Conservation (phyloP, 2,797 vertebrate species). For the Carapus acus region DNA sequence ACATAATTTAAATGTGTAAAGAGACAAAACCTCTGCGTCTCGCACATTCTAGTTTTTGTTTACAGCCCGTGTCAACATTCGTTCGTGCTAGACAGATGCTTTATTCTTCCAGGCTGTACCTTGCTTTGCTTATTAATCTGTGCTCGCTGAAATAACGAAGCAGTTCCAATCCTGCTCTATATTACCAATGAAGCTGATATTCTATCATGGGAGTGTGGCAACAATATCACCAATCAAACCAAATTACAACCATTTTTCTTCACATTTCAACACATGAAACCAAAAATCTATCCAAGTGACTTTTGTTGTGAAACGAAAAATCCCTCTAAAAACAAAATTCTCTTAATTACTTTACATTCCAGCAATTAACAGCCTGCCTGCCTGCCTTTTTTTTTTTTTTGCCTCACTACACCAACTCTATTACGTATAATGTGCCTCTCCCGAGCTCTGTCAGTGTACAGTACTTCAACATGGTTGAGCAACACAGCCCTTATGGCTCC, state of each 20-base stretch:
- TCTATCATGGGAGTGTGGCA: no score
- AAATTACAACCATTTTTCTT: no score
- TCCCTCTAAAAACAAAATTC: not conserved
- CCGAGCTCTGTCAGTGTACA: conserved; percentile 40
- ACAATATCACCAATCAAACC: no score
- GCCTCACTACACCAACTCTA: conserved; percentile 23
- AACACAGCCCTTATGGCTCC: conserved; percentile 44
- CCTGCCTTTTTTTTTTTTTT: conserved; percentile 1
- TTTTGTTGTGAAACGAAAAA: no score
- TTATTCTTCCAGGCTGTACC: conserved; percentile 17
- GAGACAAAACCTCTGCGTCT: no score
- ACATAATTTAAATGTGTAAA: no score
- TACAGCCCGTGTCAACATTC: not conserved
- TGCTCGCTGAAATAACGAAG: no score
- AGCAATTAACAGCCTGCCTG: conserved; percentile 12
- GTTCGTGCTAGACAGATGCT: conserved; percentile 8
- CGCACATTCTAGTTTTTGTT: not conserved
- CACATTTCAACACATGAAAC: no score
- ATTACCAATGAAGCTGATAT: no score
- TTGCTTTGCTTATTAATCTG: conserved; percentile 1
- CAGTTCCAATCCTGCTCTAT: no score
- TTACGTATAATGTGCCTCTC: conserved; percentile 34
- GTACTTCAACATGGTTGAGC: conserved; percentile 47
- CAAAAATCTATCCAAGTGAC: no score
- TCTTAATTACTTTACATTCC: conserved; percentile 1